phyloP scores from a whole-genome alignment of 1,140 invertebrate species.

The Dendroctonus ponderosae region DNA sequence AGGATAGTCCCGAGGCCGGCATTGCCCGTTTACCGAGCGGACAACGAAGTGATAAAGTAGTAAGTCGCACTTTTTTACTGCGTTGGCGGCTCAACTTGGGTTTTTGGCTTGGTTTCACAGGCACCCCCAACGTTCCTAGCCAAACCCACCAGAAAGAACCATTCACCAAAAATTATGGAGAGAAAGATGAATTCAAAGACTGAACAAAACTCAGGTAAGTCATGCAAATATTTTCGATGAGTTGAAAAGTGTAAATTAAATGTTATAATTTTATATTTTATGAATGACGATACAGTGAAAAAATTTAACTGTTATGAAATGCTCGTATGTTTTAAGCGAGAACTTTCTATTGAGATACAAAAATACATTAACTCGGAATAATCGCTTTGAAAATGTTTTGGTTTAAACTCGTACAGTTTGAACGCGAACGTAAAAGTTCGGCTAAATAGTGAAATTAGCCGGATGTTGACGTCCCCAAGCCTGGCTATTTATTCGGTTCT shows the following conservation, averaged over 20 bases:
- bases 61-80: slow-evolving; percentile 48
- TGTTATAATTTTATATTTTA: too few species aligned
- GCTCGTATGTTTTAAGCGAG: too few species aligned
- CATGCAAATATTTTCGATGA: slow-evolving; percentile 9
- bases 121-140: slow-evolving; percentile 60
- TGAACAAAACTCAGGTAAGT: slow-evolving; percentile 45
- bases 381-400: too few species aligned
- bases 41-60: slow-evolving; percentile 74
- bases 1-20: slow-evolving; percentile 77
- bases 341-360: too few species aligned
- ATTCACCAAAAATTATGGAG: slow-evolving; percentile 60
- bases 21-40: slow-evolving; percentile 78
- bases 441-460: too few species aligned
- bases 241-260: too few species aligned
- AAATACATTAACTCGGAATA: too few species aligned
- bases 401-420: too few species aligned
- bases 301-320: too few species aligned
- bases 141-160: slow-evolving; percentile 61
- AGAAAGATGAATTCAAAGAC: slow-evolving; percentile 50
- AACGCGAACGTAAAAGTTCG: too few species aligned
- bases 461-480: too few species aligned
- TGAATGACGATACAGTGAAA: too few species aligned
- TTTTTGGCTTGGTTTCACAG: slow-evolving; percentile 41
- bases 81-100: neutral
- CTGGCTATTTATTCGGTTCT: neutral